These are phyloP conservation scores for Cheilosia impressa DNA, from an alignment of 2,888 invertebrate genomes.

Conservation along the genomic window DNA sequence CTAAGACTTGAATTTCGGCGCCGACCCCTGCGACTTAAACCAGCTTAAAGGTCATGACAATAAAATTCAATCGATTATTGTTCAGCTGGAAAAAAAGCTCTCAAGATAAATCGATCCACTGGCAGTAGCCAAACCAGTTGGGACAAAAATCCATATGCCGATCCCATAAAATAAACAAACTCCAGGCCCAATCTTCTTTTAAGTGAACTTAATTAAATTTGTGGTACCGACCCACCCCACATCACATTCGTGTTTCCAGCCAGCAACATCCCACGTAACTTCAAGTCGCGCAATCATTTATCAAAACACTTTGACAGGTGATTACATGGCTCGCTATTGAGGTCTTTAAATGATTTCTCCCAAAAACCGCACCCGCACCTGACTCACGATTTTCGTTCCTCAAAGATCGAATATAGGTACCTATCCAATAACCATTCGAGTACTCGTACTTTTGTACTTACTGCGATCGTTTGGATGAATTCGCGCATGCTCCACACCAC, in stretches of 20 bases:
- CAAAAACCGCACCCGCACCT: constrained; percentile 74
- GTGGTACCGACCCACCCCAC: constrained; percentile 55
- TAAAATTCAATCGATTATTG: too few species aligned
- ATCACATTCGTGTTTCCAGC: constrained; percentile 30
- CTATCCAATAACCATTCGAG: background rate
- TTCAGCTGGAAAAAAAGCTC: background rate
- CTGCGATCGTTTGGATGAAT: constrained; percentile 37
- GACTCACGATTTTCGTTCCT: constrained; percentile 67
- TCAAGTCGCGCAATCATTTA: constrained; percentile 69
- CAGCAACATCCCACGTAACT: constrained; percentile 21
- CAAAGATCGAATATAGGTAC: background rate
- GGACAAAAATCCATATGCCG: constrained; percentile 14
- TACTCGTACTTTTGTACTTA: background rate
- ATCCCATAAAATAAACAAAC: constrained; percentile 49
- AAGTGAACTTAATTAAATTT: constrained; percentile 70
- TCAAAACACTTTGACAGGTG: constrained; percentile 75
- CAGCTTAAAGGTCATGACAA: too few species aligned
- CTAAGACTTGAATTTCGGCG: too few species aligned
- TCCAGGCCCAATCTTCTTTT: constrained; percentile 55
- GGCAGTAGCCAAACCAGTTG: constrained; percentile 14
- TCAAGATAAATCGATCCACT: background rate
- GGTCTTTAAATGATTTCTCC: constrained; percentile 71
- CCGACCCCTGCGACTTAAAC: too few species aligned
- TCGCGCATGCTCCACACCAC: constrained; percentile 36
- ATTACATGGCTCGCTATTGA: constrained; percentile 71